Conservation (phyloP, 2,888 invertebrate species). For the Agriotes lineatus region DNA sequence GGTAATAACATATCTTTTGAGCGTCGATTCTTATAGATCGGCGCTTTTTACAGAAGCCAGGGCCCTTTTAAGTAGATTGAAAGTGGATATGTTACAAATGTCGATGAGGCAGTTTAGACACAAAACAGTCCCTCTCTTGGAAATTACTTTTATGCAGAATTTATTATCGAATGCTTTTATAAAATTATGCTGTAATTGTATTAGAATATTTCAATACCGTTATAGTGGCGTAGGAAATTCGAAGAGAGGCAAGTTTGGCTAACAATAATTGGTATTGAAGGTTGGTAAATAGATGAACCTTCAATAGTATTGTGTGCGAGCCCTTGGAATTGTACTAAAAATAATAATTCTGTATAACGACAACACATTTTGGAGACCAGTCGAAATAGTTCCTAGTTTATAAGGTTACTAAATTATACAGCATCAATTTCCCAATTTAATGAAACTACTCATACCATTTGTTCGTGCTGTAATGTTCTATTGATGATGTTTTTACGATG, state of each 20-base stretch:
- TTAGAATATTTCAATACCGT: slow-evolving; percentile 33
- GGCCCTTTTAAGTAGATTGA: slow-evolving; percentile 66
- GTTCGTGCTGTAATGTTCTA: too few relatives aligned
- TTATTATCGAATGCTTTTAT: slow-evolving; percentile 44
- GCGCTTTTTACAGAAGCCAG: slow-evolving; percentile 64
- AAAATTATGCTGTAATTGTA: slow-evolving; percentile 41
- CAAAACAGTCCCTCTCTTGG: slow-evolving; percentile 50
- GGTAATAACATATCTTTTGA: slow-evolving; percentile 55
- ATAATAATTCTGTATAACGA: too few relatives aligned
- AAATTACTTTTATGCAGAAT: slow-evolving; percentile 44
- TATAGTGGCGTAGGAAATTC: too few relatives aligned
- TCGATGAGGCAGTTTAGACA: slow-evolving; percentile 60
- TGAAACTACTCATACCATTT: too few relatives aligned
- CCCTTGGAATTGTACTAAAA: too few relatives aligned
- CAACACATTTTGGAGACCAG: too few relatives aligned
- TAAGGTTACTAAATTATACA: too few relatives aligned
- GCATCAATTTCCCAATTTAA: too few relatives aligned
- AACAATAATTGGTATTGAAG: background rate
- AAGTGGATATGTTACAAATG: slow-evolving; percentile 64
- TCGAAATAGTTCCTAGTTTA: too few relatives aligned
- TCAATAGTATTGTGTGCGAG: too few relatives aligned
- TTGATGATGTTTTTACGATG: too few relatives aligned
- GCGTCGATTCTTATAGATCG: slow-evolving; percentile 65
- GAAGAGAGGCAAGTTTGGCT: background rate
- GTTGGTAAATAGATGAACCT: too few relatives aligned